A percentile compares a stretch with the other conserved stretches of the same genome.
These are phyloP conservation scores for Etheostoma cragini DNA, from an alignment of 2,113 vertebrate genomes.

Conservation along the genomic window DNA sequence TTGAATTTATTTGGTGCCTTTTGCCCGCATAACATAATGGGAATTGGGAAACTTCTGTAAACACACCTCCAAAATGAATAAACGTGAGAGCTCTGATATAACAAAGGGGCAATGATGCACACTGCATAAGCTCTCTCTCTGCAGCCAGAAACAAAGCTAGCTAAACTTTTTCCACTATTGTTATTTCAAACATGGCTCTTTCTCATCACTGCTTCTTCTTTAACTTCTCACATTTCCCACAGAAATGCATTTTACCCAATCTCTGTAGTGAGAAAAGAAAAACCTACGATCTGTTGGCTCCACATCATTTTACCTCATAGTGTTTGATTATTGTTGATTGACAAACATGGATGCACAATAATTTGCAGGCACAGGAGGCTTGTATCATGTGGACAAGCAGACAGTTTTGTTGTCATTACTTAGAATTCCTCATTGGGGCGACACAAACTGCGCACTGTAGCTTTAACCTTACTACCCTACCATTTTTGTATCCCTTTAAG, in stretches of 20 bases:
- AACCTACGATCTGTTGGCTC: conserved; percentile 34
- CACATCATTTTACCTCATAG: conserved; percentile 35
- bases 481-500: background rate
- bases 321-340: conserved; percentile 46
- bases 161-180: conserved; percentile 30
- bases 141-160: conserved; percentile 16
- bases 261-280: conserved; percentile 31
- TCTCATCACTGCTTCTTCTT: conserved; percentile 29
- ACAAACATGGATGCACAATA: conserved; percentile 39
- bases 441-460: no score
- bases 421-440: no score
- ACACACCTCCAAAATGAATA: conserved; percentile 67
- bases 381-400: no score
- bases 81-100: conserved; percentile 47
- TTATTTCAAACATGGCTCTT: conserved; percentile 36
- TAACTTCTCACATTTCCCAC: conserved; percentile 24
- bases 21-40: conserved; percentile 56
- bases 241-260: conserved; percentile 20
- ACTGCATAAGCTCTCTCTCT: conserved; percentile 36
- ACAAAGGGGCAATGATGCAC: conserved; percentile 21
- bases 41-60: conserved; percentile 69
- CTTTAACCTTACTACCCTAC: no score
- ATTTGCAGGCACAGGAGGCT: background rate
- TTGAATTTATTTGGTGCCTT: conserved; percentile 47
- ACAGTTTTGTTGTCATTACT: no score